phyloP scores from a whole-genome alignment of 1,140 invertebrate species.

The Cephus cinctus region DNA sequence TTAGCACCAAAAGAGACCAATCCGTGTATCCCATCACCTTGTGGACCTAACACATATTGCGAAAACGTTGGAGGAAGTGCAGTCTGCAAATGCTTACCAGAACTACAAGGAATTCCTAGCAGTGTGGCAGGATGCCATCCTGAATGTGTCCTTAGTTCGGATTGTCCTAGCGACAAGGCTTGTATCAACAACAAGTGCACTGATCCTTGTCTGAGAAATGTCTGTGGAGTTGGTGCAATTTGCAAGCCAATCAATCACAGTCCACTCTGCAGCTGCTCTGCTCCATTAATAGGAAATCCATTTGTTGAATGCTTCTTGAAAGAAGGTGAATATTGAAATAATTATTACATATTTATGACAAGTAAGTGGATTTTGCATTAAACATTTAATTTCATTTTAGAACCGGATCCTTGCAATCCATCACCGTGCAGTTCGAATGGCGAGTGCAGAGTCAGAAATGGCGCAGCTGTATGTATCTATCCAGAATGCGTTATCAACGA shows the following conservation, averaged over 20 bases:
- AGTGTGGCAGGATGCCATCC: conserved; percentile 64
- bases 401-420: conserved; percentile 73
- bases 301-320: conserved; percentile 67
- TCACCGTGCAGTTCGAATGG: conserved; percentile 79
- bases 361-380: neutral
- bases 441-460: conserved; percentile 71
- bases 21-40: conserved; percentile 72
- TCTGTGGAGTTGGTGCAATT: conserved; percentile 67
- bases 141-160: conserved; percentile 74
- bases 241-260: conserved; percentile 77
- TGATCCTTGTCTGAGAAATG: conserved; percentile 69
- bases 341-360: conserved; percentile 9
- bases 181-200: conserved; percentile 73
- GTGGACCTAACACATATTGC: conserved; percentile 73
- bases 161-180: conserved; percentile 70
- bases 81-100: conserved; percentile 73
- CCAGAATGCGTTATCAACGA: conserved; percentile 84
- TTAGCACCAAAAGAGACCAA: conserved; percentile 46
- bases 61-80: conserved; percentile 60
- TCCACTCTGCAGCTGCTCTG: conserved; percentile 75
- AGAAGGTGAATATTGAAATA: conserved; percentile 39
- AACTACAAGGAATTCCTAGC: conserved; percentile 60
- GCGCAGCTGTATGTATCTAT: conserved; percentile 72
- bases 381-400: conserved; percentile 33
- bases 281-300: conserved; percentile 71